These are phyloP conservation scores for Deroplatys truncata DNA, from an alignment of 2,888 invertebrate genomes.

Conservation along the genomic window DNA sequence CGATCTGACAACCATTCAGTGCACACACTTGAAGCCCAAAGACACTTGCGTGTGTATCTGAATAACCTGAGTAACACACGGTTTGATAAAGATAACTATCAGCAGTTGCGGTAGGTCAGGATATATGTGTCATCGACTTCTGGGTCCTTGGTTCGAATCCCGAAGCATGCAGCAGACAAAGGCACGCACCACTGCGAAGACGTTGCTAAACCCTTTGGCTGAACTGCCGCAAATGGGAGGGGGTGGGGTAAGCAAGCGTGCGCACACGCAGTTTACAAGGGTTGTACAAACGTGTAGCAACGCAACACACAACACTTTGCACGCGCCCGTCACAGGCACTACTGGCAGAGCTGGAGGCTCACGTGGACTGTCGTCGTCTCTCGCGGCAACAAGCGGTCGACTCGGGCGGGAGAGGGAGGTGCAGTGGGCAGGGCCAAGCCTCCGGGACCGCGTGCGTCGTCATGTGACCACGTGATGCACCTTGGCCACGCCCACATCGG, in stretches of 20 bases:
- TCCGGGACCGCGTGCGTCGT: background rate
- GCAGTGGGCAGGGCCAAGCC: conserved; percentile 35
- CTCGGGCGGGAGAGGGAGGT: conserved; percentile 38
- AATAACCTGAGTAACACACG: background rate
- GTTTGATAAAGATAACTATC: background rate
- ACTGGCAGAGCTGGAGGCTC: conserved; percentile 35
- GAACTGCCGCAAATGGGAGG: background rate
- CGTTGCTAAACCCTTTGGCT: background rate
- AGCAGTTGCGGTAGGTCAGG: too few relatives aligned
- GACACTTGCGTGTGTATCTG: too few relatives aligned
- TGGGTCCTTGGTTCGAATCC: background rate
- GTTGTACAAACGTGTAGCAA: background rate
- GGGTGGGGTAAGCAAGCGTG: background rate
- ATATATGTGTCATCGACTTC: too few relatives aligned
- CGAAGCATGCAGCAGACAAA: too few relatives aligned
- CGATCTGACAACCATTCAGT: too few relatives aligned
- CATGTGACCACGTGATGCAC: background rate
- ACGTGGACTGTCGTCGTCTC: conserved; percentile 37
- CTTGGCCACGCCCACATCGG: background rate
- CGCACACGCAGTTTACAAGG: background rate
- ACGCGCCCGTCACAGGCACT: conserved; percentile 37
- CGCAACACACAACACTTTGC: background rate
- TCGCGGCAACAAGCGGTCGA: conserved; percentile 14
- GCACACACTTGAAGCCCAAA: too few relatives aligned
- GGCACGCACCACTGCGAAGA: too few relatives aligned